A percentile compares a stretch with the other conserved stretches of the same genome.
Evolutionary conservation across 2,797 vertebrate species (phyloP).

Genomic region (Sebastes miniatus): DNA sequence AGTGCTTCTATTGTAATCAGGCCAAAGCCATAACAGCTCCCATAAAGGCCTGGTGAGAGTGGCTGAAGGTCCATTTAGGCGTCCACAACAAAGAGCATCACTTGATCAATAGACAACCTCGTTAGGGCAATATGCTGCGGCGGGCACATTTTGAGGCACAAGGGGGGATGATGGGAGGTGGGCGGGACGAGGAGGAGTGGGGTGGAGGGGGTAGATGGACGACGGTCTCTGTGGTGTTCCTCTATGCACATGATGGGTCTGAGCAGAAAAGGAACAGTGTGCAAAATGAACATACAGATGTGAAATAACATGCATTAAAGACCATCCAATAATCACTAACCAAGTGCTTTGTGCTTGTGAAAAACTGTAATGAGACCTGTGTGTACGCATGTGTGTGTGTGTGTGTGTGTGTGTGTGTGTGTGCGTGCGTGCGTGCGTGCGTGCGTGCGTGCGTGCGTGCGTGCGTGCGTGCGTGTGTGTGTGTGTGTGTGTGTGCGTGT

Average conservation of each 20-base stretch:
- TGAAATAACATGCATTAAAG: constrained; percentile 11
- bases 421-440: background rate
- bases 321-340: constrained; percentile 32
- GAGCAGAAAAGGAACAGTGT: constrained; percentile 14
- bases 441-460: no score
- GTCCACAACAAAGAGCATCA: constrained; percentile 70
- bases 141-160: constrained; percentile 51
- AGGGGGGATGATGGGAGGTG: constrained; percentile 37
- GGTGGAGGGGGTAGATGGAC: background rate
- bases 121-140: constrained; percentile 73
- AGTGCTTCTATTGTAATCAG: constrained; percentile 78
- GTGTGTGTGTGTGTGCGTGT: background rate
- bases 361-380: constrained; percentile 48
- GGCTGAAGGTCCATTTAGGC: constrained; percentile 71
- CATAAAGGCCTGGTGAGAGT: constrained; percentile 64
- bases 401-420: constrained; percentile 36
- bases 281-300: constrained; percentile 20
- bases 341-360: constrained; percentile 44
- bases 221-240: background rate
- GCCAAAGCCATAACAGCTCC: constrained; percentile 63
- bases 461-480: constrained; percentile 38
- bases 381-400: constrained; percentile 13
- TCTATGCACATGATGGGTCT: background rate
- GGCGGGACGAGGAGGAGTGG: background rate
- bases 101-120: constrained; percentile 75